Conservation (phyloP, 2,888 invertebrate genomes). For the Trissolcus brochymenae region DNA sequence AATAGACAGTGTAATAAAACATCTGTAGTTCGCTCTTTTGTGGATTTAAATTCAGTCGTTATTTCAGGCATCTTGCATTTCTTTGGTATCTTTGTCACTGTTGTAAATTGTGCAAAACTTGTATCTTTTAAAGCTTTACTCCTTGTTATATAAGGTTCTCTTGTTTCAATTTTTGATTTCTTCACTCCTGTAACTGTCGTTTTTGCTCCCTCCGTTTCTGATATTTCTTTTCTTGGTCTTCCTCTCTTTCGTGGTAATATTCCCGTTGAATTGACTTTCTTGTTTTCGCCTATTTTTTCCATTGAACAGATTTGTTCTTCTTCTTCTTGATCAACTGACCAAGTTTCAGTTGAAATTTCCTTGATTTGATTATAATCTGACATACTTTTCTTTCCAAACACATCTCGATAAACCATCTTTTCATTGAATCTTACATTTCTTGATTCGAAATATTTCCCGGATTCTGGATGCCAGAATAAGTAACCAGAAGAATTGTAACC, state of each 20-base stretch:
- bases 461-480: not conserved
- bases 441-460: not conserved
- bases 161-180: not conserved
- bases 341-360: not conserved
- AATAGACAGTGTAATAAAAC: too few species aligned
- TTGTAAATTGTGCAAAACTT: too few species aligned
- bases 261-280: too few species aligned
- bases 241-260: not conserved
- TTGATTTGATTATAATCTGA: too few species aligned
- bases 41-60: not conserved
- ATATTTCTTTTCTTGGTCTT: not conserved
- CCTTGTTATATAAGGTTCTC: not conserved
- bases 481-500: not conserved
- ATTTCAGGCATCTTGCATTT: too few species aligned
- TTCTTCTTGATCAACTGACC: too few species aligned
- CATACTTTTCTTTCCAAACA: too few species aligned
- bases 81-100: too few species aligned
- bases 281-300: too few species aligned
- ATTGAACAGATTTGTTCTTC: not conserved
- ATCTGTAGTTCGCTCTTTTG: too few species aligned
- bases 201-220: not conserved
- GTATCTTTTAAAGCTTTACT: not conserved
- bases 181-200: not conserved
- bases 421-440: not conserved
- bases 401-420: not conserved